Conservation (phyloP, 2,888 invertebrate genomes). For the Meganola albula region DNA sequence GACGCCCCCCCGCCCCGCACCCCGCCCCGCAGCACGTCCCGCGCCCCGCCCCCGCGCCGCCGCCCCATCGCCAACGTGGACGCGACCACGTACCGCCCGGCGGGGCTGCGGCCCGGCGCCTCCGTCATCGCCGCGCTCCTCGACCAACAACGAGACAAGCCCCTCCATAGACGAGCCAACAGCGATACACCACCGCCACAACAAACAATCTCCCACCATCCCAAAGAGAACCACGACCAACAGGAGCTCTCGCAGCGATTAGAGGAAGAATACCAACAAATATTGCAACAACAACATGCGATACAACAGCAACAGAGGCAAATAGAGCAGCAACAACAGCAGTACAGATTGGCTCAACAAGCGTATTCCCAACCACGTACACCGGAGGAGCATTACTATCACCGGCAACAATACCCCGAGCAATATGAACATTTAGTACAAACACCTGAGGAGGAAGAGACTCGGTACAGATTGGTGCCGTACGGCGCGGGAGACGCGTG, state of each 20-base stretch:
- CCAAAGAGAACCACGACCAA: constrained; percentile 7
- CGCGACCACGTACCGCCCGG: constrained; percentile 66
- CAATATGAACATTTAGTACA: constrained; percentile 18
- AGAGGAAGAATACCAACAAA: constrained; percentile 29
- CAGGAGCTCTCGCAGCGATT: constrained; percentile 25
- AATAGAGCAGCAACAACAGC: constrained; percentile 9
- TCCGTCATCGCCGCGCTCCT: constrained; percentile 37
- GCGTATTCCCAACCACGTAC: constrained; percentile 19
- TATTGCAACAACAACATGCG: constrained; percentile 25
- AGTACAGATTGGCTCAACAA: constrained; percentile 16
- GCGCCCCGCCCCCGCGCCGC: constrained; percentile 34
- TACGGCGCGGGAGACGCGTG: constrained; percentile 28
- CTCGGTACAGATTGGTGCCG: constrained; percentile 41
- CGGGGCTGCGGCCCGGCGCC: constrained; percentile 45
- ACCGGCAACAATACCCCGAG: constrained; percentile 16
- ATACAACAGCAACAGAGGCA: constrained; percentile 15
- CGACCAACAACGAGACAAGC: constrained; percentile 39
- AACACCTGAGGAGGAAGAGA: constrained; percentile 31
- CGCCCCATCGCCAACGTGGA: constrained; percentile 34
- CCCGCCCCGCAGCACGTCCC: constrained; percentile 22
- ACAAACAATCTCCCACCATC: constrained; percentile 32
- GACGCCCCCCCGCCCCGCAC: constrained; percentile 19
- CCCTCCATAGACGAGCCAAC: constrained; percentile 59
- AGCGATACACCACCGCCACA: constrained; percentile 36
- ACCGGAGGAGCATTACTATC: constrained; percentile 18